Base-by-base conservation (phyloP, 2,113 vertebrate species). In the Trichechus manatus region DNA sequence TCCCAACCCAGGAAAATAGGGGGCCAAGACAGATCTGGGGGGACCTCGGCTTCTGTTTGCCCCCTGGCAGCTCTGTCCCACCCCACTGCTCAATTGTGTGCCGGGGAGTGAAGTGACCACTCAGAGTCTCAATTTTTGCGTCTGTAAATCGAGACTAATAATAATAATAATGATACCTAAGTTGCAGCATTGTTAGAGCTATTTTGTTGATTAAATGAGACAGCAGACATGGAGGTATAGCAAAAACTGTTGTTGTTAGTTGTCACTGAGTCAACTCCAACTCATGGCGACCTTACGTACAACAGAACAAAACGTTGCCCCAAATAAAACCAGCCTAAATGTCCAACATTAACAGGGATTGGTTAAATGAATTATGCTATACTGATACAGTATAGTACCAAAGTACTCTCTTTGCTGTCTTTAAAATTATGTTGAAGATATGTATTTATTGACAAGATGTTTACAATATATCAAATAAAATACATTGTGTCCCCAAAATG, bases 321-420 rank as follows among this genome's bases (percentile, higher is more conserved):
- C 59, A 61, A 61, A 61, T 61, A 89, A 22, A 56, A 63, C 19
- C 23, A n/a, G 13, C 53, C 56, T 36, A 33, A 59, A 59, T 68
- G 29, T 17, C 59, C 47, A 23, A 31, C 36, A 1, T 15, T 33
- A 61, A 23, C 59, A 84, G 61, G 20, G 50, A 8, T 14, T 17
- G 77, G 53, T 11, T 33, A 50, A 15, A 44, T 33, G 64, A 61
- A 15, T 33, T 20, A 22, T 23, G 15, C 59, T 68, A 6, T 27
- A 4, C 0, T 0, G 42, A 33, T 5, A 6, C 15, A 36, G 6
- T 23, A 5, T 15, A 36, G 9, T 23, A 5, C 17, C 14, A 39
- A 61, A 19, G 17, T 11, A 31, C 31, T 15, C 17, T 61, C 19
- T 23, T 23, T 20, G 29, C 10, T 44, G 11, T 17, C 63, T 56